phyloP scores from a whole-genome alignment of 2,113 vertebrate species.

The Noturus placidus region DNA sequence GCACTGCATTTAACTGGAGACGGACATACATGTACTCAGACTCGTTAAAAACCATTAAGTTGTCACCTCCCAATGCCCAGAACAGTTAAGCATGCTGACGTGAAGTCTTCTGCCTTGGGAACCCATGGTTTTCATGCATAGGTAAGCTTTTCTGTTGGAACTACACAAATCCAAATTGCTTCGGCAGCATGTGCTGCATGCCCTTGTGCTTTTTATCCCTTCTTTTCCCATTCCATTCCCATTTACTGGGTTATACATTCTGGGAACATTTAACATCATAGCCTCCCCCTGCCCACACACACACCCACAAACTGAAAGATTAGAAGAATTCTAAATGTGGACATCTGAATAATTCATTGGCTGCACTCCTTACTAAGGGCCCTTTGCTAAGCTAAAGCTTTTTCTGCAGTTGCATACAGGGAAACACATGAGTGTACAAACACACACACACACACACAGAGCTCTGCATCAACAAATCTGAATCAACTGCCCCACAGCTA shows the following conservation, averaged over 20 bases:
- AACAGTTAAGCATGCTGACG: not conserved
- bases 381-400: conserved; percentile 25
- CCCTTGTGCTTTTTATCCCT: conserved; percentile 22
- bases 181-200: conserved; percentile 36
- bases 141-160: conserved; percentile 27
- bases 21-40: not conserved
- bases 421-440: not conserved
- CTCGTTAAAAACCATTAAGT: conserved; percentile 18
- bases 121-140: conserved; percentile 7
- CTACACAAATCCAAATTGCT: conserved; percentile 37
- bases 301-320: conserved; percentile 41
- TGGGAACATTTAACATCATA: conserved; percentile 45
- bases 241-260: conserved; percentile 42
- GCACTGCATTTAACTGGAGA: conserved; percentile 29
- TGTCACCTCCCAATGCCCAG: not conserved
- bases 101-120: not conserved
- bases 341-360: conserved; percentile 46
- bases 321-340: conserved; percentile 47
- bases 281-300: conserved; percentile 16
- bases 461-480: too few species aligned
- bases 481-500: not conserved
- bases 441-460: conserved; percentile 10
- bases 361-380: conserved; percentile 21
- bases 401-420: not conserved
- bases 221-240: conserved; percentile 40